These are phyloP conservation scores for Dryobotodes eremita DNA, from an alignment of 2,888 invertebrate genomes.

Conservation along the genomic window DNA sequence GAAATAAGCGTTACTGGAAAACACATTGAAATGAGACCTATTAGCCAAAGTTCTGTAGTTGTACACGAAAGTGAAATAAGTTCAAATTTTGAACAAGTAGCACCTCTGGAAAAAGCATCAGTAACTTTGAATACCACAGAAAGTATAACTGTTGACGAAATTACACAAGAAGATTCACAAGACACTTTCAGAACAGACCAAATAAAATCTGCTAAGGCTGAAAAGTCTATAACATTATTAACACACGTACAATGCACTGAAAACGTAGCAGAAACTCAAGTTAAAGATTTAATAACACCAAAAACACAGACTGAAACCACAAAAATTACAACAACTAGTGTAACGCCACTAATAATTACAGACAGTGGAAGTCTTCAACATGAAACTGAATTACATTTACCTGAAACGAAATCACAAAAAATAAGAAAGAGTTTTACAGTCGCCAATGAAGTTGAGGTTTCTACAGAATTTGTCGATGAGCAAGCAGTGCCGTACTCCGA, in stretches of 20 bases:
- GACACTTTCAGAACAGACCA: conserved; percentile 70
- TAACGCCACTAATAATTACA: conserved; percentile 82
- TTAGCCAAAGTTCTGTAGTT: conserved; percentile 76
- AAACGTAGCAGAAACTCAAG: conserved; percentile 78
- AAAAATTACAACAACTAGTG: conserved; percentile 77
- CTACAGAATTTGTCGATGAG: conserved; percentile 81
- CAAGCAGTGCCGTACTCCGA: conserved; percentile 75
- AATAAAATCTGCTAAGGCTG: conserved; percentile 77
- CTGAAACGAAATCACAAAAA: conserved; percentile 77
- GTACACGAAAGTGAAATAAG: conserved; percentile 80
- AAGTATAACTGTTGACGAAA: conserved; percentile 81
- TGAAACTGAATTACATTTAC: conserved; percentile 81
- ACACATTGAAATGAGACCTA: conserved; percentile 74
- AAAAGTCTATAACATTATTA: conserved; percentile 78
- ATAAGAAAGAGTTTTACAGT: conserved; percentile 77
- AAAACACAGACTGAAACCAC: conserved; percentile 73
- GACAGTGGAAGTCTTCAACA: conserved; percentile 82
- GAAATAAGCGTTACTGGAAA: conserved; percentile 69
- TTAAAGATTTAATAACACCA: conserved; percentile 76
- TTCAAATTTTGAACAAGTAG: conserved; percentile 68
- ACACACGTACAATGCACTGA: conserved; percentile 84
- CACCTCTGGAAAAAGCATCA: conserved; percentile 74
- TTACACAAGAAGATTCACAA: conserved; percentile 79
- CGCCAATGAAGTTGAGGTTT: conserved; percentile 80
- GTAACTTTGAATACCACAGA: conserved; percentile 76